Evolutionary conservation across 1,140 invertebrate species (phyloP), one percentile per base, ranked within the genome.

Genomic region (Ceratina australensis): DNA sequence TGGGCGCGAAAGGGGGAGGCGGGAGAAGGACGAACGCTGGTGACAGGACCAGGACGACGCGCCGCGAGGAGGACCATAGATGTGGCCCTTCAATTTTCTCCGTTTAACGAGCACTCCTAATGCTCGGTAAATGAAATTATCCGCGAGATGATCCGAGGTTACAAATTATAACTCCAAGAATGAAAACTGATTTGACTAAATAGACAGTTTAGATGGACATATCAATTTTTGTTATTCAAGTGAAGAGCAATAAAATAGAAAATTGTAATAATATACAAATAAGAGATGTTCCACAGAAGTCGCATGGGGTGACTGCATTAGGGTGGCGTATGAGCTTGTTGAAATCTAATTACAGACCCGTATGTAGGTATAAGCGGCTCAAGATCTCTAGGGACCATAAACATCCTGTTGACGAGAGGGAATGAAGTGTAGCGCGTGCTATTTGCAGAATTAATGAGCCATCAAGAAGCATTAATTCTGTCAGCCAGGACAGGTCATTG

Each of bases 341-440:
- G 88, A 89, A 91, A 88, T 87, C 86, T 83, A 90, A 90, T 91
- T 90, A 91, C 84, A 47, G 81, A 71, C 73, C 72, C 79, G 33
- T 10, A 42, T 10, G 33, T 42, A 42, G 33, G 33, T 42, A 76
- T 87, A 88, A 90, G 85, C 82, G 72, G 81, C 81, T 87, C 76
- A 56, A 67, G 81, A 26, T 16, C 90, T 82, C 86, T 63, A 18
- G 86, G 81, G 88, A 90, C 66, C 71, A 78, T 80, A 83, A 87
- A 84, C 78, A 78, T 84, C 83, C 65, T 33, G 59, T 83, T 61
- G 61, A 81, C 28, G 71, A 12, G 33, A 7, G 24, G 49, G 67
- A 42, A 75, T 63, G 68, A 75, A 76, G 13, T 52, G 59, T 56
- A 73, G 52, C 71, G 12, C 57, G 67, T 68, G 72, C 68, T 79